These are phyloP conservation scores for Drosophila quadrilineata DNA, from an alignment of 1,140 invertebrate genomes.

Conservation along the genomic window DNA sequence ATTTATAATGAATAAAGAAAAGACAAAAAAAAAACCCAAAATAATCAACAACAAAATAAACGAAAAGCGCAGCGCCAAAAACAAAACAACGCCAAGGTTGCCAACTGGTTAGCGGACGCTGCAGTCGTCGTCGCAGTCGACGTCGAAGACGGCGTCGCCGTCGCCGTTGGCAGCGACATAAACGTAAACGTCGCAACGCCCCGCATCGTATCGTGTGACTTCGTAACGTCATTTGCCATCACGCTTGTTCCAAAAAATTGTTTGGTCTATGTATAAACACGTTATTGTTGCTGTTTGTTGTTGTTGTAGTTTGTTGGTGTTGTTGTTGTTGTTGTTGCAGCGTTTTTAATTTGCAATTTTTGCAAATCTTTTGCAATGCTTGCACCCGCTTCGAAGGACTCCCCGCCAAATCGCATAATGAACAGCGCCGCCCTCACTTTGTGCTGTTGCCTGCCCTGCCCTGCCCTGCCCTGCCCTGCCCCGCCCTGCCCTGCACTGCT, in stretches of 20 bases:
- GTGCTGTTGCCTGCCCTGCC: too few species aligned
- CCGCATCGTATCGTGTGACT: too few species aligned
- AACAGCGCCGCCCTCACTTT: too few species aligned
- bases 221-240: constrained; percentile 50
- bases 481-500: background rate
- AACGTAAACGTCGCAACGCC: constrained; percentile 28
- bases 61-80: constrained; percentile 51
- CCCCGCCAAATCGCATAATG: too few species aligned
- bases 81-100: constrained; percentile 66
- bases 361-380: constrained; percentile 69
- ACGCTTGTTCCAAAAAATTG: constrained; percentile 49
- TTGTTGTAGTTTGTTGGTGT: constrained; percentile 26
- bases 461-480: too few species aligned
- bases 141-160: constrained; percentile 20
- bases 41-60: constrained; percentile 34
- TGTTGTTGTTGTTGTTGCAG: constrained; percentile 37
- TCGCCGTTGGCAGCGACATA: constrained; percentile 29
- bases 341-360: constrained; percentile 52
- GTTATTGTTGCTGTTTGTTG: background rate
- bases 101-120: constrained; percentile 64
- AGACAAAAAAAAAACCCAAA: constrained; percentile 26
- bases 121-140: constrained; percentile 12
- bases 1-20: too few species aligned
- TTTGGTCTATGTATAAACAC: constrained; percentile 39
- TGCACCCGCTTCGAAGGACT: too few species aligned